Conservation (phyloP, 2,113 vertebrate species). For the Narcine bancroftii region DNA sequence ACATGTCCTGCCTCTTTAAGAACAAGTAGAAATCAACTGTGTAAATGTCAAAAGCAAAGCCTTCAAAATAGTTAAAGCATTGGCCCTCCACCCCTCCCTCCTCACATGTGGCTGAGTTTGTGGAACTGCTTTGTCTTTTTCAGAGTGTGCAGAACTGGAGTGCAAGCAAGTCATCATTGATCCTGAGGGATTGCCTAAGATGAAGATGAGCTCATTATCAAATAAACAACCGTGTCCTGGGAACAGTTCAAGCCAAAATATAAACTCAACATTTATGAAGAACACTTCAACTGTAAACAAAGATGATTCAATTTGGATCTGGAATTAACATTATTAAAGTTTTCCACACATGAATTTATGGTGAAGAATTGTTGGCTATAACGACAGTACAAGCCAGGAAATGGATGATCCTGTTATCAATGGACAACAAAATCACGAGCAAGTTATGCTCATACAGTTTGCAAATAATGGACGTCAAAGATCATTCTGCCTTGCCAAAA, state of each 20-base stretch:
- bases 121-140: too few species aligned
- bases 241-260: neutral
- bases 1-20: too few species aligned
- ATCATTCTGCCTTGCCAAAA: too few species aligned
- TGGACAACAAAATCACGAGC: neutral
- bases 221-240: neutral
- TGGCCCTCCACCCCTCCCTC: too few species aligned
- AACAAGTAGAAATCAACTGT: too few species aligned
- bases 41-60: too few species aligned
- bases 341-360: neutral
- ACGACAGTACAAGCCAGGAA: neutral
- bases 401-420: neutral
- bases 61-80: too few species aligned
- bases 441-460: neutral
- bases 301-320: neutral
- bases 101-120: too few species aligned
- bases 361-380: neutral
- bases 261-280: neutral
- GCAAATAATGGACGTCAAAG: neutral
- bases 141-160: too few species aligned
- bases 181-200: too few species aligned
- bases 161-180: too few species aligned
- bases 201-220: neutral
- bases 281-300: neutral
- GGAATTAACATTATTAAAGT: neutral